Evolutionary conservation across 2,888 invertebrate species (phyloP), one percentile per base, ranked within the genome.

Genomic region (Campaea margaritaria): DNA sequence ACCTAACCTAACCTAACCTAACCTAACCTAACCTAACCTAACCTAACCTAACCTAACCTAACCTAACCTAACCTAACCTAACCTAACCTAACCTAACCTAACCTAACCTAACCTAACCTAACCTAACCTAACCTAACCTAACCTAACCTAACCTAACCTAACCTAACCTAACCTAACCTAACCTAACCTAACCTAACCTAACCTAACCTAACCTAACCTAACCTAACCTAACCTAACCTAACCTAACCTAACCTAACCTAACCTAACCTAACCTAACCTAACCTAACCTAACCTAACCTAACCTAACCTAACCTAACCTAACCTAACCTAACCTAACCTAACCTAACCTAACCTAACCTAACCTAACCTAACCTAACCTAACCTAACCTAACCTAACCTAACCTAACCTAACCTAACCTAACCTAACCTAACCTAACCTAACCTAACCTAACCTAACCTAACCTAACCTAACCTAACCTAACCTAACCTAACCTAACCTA

Each of bases 121-220:
- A 59, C 59, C 59, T 58, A 59, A 59, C 63, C 59, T 63, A 63
- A 59, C 63, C 63, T 63, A 63, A 63, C 63, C 63, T 63, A 63
- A 63, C 63, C 59, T 63, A 63, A 63, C 63, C 59, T 59, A 63
- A 59, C 55, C 59, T 59, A 56, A 59, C 55, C 59, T 56, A 56
- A 58, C 55, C 63, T 63, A n/a, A 59, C 56, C 55, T 62, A 62
- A 62, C 62, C 62, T 62, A 62, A 62, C 63, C 63, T 64, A 64
- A 64, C 63, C 63, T 64, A 64, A 64, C 63, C 63, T 64, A 64
- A 64, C 63, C 63, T 64, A 64, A 64, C 63, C 63, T 52, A 63
- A 61, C 61, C 61, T 61, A 61, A 61, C 55, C 55, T 55, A 55
- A 55, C 55, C 55, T 55, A 55, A 55, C 55, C 55, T 55, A 55